Percentiles rank a stretch among this genome's conserved stretches.
phyloP scores from a whole-genome alignment of 1,140 invertebrate genomes.

The Drosophila sucinea region DNA sequence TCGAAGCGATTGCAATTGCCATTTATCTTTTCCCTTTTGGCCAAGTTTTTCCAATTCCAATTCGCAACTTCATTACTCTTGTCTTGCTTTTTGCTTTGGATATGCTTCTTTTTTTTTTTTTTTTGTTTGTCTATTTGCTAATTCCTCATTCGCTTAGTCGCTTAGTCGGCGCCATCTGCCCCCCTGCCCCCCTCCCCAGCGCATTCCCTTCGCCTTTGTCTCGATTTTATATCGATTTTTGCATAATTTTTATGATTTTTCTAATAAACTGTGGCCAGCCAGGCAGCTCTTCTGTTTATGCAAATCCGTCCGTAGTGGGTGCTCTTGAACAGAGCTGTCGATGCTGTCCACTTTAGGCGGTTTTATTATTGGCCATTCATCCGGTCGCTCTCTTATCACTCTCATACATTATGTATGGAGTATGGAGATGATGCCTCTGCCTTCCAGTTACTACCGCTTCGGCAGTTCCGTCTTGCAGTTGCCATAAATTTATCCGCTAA shows the following conservation, averaged over 20 bases:
- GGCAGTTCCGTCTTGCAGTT: constrained; percentile 74
- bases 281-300: constrained; percentile 53
- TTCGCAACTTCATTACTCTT: constrained; percentile 40
- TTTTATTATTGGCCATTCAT: constrained; percentile 64
- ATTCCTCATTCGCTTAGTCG: constrained; percentile 2
- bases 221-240: constrained; percentile 16
- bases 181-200: background rate
- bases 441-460: constrained; percentile 27
- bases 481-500: constrained; percentile 75
- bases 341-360: constrained; percentile 35
- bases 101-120: constrained; percentile 18
- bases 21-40: constrained; percentile 29
- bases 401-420: constrained; percentile 70
- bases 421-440: constrained; percentile 43
- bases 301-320: constrained; percentile 70
- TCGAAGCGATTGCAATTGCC: constrained; percentile 34
- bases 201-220: background rate
- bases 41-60: constrained; percentile 27
- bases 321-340: constrained; percentile 74
- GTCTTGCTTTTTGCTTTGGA: background rate
- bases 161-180: constrained; percentile 6
- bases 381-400: constrained; percentile 66
- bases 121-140: background rate
- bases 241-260: constrained; percentile 58
- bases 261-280: constrained; percentile 35